Conservation (phyloP, 2,797 vertebrate species). For the Eulemur rubriventer region DNA sequence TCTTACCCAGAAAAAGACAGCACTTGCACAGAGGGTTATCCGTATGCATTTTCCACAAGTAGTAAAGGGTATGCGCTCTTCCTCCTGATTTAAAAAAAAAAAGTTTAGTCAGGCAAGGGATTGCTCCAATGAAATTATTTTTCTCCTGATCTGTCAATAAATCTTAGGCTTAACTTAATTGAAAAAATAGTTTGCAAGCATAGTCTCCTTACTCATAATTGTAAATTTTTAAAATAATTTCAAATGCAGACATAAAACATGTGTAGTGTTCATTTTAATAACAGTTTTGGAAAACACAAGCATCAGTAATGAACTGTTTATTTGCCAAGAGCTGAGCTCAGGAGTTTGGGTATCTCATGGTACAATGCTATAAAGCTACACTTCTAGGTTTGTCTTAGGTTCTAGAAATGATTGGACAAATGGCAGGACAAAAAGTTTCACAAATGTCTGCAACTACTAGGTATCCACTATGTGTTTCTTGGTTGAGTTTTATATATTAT, state of each 20-base stretch:
- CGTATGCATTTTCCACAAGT: slow-evolving; percentile 90
- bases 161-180: background rate
- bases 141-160: background rate
- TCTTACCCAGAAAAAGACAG: slow-evolving; percentile 96
- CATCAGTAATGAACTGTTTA: background rate
- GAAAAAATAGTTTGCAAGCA: background rate
- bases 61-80: slow-evolving; percentile 92
- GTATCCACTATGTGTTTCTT: background rate
- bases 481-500: background rate
- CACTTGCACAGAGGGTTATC: slow-evolving; percentile 91
- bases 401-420: background rate
- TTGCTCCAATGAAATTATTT: background rate
- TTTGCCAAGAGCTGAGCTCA: background rate
- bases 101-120: background rate
- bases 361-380: background rate
- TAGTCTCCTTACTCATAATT: background rate
- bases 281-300: background rate
- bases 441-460: background rate
- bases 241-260: background rate
- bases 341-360: background rate
- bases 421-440: background rate
- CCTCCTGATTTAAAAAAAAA: slow-evolving; percentile 82
- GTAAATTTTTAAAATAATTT: background rate
- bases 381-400: background rate
- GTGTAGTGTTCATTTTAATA: background rate